Percentiles rank a stretch among this genome's conserved stretches.
Conservation (phyloP, 2,113 vertebrate species). For the Anser brachyrhynchus region DNA sequence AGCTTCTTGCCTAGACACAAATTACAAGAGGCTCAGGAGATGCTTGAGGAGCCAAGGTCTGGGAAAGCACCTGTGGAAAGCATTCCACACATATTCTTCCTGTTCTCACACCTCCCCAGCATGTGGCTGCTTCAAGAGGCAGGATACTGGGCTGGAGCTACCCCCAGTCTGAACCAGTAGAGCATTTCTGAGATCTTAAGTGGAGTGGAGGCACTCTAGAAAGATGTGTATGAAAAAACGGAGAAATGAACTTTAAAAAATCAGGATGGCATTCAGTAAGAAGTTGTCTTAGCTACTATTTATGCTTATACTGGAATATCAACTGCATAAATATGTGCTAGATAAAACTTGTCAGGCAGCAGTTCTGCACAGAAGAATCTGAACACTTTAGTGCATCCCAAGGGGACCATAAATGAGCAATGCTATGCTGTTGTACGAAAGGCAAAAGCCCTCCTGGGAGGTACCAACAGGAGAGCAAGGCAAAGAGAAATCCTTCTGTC, state of each 20-base stretch:
- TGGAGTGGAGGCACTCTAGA: not conserved
- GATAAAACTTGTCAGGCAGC: not conserved
- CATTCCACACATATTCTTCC: not conserved
- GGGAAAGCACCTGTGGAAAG: not conserved
- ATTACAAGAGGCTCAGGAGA: not conserved
- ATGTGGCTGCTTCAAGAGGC: not conserved
- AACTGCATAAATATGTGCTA: not conserved
- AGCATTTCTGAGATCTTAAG: not conserved
- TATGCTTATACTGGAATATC: not conserved
- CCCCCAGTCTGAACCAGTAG: not conserved
- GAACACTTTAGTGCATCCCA: not conserved
- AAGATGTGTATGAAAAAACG: not conserved
- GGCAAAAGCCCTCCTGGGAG: not conserved
- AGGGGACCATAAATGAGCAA: not conserved
- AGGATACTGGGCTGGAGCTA: not conserved
- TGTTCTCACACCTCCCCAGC: not conserved
- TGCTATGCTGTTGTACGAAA: not conserved
- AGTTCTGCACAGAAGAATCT: not conserved
- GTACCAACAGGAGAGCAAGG: not conserved
- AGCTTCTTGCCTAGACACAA: not conserved
- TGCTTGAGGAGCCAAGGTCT: not conserved
- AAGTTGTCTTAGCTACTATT: not conserved
- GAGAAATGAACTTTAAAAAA: not conserved
- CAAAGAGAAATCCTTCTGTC: not conserved
- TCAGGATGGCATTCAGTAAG: not conserved